A percentile compares a stretch with the other conserved stretches of the same genome.
phyloP scores from a whole-genome alignment of 2,888 invertebrate species.

The Lomographa bimaculata region DNA sequence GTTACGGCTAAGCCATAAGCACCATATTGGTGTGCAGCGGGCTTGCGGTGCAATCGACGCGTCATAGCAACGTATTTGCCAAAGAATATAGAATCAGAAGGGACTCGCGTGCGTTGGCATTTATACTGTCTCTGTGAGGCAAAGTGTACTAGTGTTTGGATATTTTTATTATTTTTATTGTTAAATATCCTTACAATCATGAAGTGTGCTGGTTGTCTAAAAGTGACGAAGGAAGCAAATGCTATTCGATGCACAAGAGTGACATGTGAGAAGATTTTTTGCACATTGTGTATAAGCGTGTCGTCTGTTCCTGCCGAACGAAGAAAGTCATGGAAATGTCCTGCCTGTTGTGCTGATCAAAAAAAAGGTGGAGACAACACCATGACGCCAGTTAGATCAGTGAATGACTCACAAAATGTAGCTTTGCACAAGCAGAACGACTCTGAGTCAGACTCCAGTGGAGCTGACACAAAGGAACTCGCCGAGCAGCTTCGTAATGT shows the following conservation, averaged over 20 bases:
- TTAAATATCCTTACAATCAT: not conserved
- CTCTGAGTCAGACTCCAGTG: not conserved
- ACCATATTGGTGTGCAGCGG: not conserved
- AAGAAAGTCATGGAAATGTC: conserved; percentile 1
- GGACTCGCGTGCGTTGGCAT: no score
- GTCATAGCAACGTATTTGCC: not conserved
- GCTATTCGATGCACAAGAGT: not conserved
- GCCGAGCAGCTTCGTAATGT: not conserved
- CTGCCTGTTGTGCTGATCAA: not conserved
- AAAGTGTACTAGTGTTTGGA: no score
- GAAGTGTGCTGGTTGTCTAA: not conserved
- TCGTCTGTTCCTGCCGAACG: not conserved
- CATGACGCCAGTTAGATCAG: no score
- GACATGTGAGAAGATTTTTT: not conserved
- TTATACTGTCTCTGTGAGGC: no score
- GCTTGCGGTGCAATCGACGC: not conserved
- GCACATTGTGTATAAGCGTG: not conserved
- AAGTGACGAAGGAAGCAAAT: not conserved
- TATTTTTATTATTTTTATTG: not conserved
- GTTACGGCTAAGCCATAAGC: not conserved
- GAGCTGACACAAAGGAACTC: not conserved
- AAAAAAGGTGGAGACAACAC: conserved; percentile 1
- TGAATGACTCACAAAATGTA: not conserved
- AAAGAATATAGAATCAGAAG: not conserved
- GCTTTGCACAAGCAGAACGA: conserved; percentile 1